phyloP scores from a whole-genome alignment of 2,113 vertebrate genomes.

The Pluvialis apricaria region DNA sequence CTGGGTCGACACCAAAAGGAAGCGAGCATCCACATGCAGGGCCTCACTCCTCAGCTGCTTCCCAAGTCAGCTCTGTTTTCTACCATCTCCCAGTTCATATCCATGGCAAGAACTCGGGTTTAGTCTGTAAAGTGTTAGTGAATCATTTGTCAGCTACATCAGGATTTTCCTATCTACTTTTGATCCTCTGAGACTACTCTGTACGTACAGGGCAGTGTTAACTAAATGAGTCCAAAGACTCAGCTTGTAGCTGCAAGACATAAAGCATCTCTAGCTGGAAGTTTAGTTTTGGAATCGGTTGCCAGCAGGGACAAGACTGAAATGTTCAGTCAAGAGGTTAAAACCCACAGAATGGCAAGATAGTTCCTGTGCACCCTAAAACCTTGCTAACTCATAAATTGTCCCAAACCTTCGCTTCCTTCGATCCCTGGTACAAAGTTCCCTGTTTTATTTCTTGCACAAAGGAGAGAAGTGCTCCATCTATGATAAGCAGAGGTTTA shows the following conservation, averaged over 20 bases:
- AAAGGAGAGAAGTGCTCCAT: background rate
- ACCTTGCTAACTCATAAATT: background rate
- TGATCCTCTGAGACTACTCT: background rate
- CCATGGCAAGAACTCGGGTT: background rate
- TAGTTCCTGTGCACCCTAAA: background rate
- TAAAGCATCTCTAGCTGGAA: background rate
- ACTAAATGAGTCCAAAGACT: background rate
- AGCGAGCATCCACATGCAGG: background rate
- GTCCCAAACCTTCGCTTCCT: background rate
- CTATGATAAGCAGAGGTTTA: background rate
- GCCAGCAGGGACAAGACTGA: background rate
- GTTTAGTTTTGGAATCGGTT: background rate
- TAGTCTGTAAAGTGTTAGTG: background rate
- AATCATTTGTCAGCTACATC: background rate
- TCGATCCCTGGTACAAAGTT: background rate
- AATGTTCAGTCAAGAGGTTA: background rate
- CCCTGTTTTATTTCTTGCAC: background rate
- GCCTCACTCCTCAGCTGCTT: background rate
- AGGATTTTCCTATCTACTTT: background rate
- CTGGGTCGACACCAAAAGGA: background rate
- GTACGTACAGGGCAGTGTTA: background rate
- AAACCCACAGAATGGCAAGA: background rate
- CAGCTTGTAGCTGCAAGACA: background rate
- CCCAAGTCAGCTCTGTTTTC: background rate
- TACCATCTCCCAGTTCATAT: background rate